phyloP scores from a whole-genome alignment of 1,140 invertebrate genomes.

The Bombus pascuorum region DNA sequence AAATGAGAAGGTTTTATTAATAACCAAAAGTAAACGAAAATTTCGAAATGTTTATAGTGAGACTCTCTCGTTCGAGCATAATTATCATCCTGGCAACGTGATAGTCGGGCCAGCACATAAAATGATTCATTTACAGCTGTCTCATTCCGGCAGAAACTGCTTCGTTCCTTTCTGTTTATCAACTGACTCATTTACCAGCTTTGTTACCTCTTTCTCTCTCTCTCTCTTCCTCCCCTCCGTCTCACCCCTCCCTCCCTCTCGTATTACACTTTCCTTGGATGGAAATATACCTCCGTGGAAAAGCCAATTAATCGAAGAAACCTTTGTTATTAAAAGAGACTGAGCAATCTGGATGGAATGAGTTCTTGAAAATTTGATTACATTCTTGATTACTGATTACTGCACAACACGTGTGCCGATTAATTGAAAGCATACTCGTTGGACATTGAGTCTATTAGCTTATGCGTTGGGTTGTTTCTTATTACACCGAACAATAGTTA shows the following conservation, averaged over 20 bases:
- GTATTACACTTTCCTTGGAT: background rate
- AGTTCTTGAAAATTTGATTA: background rate
- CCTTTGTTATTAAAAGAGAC: conserved; percentile 22
- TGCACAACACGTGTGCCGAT: background rate
- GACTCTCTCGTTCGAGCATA: background rate
- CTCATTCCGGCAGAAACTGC: conserved; percentile 61
- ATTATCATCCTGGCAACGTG: conserved; percentile 20
- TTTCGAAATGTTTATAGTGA: background rate
- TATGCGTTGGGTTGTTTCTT: background rate
- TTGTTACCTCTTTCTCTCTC: conserved; percentile 56
- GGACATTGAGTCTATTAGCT: background rate
- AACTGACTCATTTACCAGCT: conserved; percentile 72
- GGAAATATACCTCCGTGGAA: background rate
- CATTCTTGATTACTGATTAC: background rate
- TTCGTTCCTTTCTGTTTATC: conserved; percentile 65
- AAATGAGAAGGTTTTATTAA: too few species aligned
- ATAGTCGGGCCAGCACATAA: conserved; percentile 29
- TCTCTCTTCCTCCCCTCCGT: too few species aligned
- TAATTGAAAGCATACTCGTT: background rate
- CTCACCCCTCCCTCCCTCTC: too few species aligned
- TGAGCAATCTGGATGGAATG: conserved; percentile 22
- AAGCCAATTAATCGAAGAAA: conserved; percentile 21
- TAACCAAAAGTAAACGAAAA: background rate
- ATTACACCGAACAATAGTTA: too few species aligned
- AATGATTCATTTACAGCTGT: conserved; percentile 64